Evolutionary conservation across 2,113 vertebrate genomes (phyloP).

Genomic region (Rhabdomys dilectus): DNA sequence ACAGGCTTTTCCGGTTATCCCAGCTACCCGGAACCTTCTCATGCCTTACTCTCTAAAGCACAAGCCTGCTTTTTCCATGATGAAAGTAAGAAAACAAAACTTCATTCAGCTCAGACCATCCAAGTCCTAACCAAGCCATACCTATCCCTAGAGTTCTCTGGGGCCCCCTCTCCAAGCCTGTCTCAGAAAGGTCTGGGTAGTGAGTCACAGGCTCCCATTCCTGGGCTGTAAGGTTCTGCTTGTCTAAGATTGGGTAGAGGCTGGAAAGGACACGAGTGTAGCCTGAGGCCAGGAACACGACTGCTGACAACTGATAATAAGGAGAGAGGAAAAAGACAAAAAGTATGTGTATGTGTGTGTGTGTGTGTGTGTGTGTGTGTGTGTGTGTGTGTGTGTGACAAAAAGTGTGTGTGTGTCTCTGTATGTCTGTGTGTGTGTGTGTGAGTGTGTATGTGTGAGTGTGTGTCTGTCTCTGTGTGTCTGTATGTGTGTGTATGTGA

Average conservation of each 20-base stretch:
- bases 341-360: background rate
- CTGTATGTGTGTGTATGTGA: background rate
- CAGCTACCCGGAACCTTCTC: background rate
- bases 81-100: conserved; percentile 61
- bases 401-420: no score
- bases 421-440: no score
- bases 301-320: background rate
- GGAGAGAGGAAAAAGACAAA: background rate
- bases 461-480: background rate
- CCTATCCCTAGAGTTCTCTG: conserved; percentile 32
- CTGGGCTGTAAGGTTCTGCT: background rate
- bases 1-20: background rate
- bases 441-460: no score
- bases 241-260: background rate
- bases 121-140: conserved; percentile 48
- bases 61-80: background rate
- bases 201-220: conserved; percentile 53
- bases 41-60: background rate
- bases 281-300: background rate
- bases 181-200: conserved; percentile 59
- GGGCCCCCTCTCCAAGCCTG: conserved; percentile 44
- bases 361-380: no score
- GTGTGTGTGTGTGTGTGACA: no score
- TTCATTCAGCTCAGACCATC: conserved; percentile 66
- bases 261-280: background rate